Percentiles rank a stretch among this genome's conserved stretches.
phyloP scores from a whole-genome alignment of 2,797 vertebrate species.

The Arrhamphus sclerolepis region DNA sequence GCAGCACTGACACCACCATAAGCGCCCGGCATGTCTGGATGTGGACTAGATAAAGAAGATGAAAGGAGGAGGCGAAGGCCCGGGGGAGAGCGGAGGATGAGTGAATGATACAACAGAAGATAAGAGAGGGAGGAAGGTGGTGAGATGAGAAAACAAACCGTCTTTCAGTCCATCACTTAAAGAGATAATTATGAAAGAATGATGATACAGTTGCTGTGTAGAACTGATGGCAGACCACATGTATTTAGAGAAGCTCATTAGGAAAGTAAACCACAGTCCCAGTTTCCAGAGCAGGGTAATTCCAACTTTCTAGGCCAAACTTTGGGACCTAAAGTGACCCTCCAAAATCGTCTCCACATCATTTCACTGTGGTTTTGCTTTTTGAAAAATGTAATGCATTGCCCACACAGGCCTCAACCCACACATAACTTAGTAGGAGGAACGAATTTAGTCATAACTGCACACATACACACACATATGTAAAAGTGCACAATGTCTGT shows the following conservation, averaged over 20 bases:
- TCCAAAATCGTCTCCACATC: constrained; percentile 38
- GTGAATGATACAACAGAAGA: constrained; percentile 7
- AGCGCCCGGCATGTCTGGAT: constrained; percentile 95
- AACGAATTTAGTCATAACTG: constrained; percentile 69
- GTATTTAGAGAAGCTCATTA: constrained; percentile 27
- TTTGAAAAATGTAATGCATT: constrained; percentile 57
- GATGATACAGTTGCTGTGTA: constrained; percentile 14
- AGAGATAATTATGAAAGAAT: constrained; percentile 36
- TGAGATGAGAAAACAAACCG: constrained; percentile 24
- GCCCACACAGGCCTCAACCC: constrained; percentile 65
- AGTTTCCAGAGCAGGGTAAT: constrained; percentile 25
- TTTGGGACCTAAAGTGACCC: constrained; percentile 36
- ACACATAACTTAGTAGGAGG: constrained; percentile 78
- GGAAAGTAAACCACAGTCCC: constrained; percentile 30
- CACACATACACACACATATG: constrained; percentile 38
- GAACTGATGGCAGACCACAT: constrained; percentile 51
- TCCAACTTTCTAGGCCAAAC: constrained; percentile 16
- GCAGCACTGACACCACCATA: constrained; percentile 93
- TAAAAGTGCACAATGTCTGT: constrained; percentile 43
- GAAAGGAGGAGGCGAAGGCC: constrained; percentile 1
- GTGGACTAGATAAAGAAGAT: constrained; percentile 82
- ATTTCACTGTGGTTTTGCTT: constrained; percentile 49
- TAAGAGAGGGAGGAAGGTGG: not conserved
- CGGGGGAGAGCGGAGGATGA: not conserved
- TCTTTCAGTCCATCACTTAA: constrained; percentile 26